Evolutionary conservation across 1,140 invertebrate species (phyloP).

Genomic region (Drosophila triauraria): DNA sequence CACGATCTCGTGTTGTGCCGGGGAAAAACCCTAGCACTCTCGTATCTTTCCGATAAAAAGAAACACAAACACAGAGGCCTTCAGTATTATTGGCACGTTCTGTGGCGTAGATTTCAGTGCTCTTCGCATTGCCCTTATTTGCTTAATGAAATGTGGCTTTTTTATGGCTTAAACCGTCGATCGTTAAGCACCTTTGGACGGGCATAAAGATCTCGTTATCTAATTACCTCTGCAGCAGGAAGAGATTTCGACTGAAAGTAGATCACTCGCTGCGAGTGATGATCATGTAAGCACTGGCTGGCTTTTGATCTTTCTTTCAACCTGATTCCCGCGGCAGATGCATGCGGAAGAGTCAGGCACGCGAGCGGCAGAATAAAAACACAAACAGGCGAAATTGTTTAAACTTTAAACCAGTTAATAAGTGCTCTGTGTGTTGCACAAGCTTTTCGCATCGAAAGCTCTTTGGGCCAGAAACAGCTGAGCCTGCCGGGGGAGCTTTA

Average conservation of each 20-base stretch:
- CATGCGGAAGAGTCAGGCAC: constrained; percentile 37
- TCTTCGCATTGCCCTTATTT: constrained; percentile 50
- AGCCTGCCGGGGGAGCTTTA: constrained; percentile 19
- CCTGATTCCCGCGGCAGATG: constrained; percentile 18
- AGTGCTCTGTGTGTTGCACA: constrained; percentile 15
- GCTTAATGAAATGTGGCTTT: constrained; percentile 31
- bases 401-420: constrained; percentile 52
- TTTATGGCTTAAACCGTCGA: constrained; percentile 41
- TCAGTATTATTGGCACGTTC: constrained; percentile 58
- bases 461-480: constrained; percentile 26
- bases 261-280: constrained; percentile 17
- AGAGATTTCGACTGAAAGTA: constrained; percentile 16
- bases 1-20: background rate
- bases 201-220: constrained; percentile 45
- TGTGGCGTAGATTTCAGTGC: background rate
- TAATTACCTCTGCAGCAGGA: constrained; percentile 21
- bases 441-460: constrained; percentile 25
- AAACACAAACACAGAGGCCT: constrained; percentile 2
- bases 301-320: constrained; percentile 38
- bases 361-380: constrained; percentile 15
- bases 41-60: constrained; percentile 43
- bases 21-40: constrained; percentile 44
- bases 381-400: constrained; percentile 31
- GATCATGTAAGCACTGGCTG: constrained; percentile 3
- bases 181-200: constrained; percentile 20